Evolutionary conservation across 2,113 vertebrate species (phyloP).

Genomic region (Apodemus speciosus): DNA sequence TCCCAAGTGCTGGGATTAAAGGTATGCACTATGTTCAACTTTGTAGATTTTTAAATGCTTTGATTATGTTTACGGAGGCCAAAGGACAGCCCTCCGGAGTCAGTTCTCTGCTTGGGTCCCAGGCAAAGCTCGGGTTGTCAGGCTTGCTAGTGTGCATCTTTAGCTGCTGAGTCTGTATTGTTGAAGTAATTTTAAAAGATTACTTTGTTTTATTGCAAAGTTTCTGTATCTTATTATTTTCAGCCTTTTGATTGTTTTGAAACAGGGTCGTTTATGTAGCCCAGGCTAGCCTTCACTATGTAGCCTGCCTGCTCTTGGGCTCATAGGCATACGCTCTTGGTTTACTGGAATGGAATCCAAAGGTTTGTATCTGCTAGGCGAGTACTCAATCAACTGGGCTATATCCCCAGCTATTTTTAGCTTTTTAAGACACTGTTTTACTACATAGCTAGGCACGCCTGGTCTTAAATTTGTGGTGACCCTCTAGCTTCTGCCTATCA

Average conservation of each 20-base stretch:
- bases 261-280: neutral
- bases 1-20: neutral
- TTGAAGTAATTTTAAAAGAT: neutral
- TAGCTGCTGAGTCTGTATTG: neutral
- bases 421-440: neutral
- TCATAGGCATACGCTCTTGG: neutral
- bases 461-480: neutral
- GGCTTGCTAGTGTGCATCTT: neutral
- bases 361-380: neutral
- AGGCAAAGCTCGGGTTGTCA: neutral
- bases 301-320: neutral
- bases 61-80: neutral
- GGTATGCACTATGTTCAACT: neutral
- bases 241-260: neutral
- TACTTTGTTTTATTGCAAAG: conserved; percentile 11
- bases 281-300: neutral
- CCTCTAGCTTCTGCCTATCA: neutral
- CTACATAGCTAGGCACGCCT: neutral
- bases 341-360: neutral
- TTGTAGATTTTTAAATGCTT: neutral
- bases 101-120: neutral
- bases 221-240: neutral
- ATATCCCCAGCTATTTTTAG: neutral
- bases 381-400: neutral
- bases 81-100: neutral